A percentile compares a stretch with the other conserved stretches of the same genome.
Evolutionary conservation across 2,113 vertebrate genomes (phyloP).

Genomic region (Saguinus midas): DNA sequence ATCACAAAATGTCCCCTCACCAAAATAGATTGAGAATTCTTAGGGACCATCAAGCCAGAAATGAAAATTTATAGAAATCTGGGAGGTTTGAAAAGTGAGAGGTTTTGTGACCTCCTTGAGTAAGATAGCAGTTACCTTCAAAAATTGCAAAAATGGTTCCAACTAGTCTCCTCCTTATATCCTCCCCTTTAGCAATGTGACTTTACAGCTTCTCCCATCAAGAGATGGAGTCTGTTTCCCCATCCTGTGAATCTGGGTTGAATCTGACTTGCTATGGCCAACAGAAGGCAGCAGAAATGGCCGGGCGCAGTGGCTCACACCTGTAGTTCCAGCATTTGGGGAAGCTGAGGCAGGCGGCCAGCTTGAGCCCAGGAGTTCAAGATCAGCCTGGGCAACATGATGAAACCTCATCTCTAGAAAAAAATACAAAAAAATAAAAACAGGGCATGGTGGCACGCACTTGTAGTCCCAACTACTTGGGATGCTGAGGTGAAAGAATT

Average conservation of each 20-base stretch:
- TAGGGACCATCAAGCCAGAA: background rate
- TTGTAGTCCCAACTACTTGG: too few species aligned
- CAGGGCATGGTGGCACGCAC: too few species aligned
- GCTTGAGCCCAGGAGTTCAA: too few species aligned
- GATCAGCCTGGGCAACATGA: too few species aligned
- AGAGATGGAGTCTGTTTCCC: background rate
- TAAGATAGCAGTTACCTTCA: background rate
- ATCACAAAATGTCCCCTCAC: background rate
- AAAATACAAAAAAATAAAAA: too few species aligned
- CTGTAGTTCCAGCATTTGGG: too few species aligned
- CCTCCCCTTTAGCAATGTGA: background rate
- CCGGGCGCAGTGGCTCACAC: too few species aligned
- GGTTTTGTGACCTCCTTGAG: background rate
- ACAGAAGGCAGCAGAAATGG: background rate
- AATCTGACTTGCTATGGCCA: background rate
- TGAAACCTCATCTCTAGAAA: too few species aligned
- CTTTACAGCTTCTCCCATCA: background rate
- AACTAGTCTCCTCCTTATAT: background rate
- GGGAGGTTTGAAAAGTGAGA: background rate
- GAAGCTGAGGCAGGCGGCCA: too few species aligned
- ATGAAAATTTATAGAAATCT: background rate
- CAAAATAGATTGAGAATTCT: background rate
- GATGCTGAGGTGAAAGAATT: too few species aligned
- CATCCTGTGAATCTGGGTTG: background rate
- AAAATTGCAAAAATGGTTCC: background rate